Base-by-base conservation (phyloP, 2,797 vertebrate genomes). In the Bufotes viridis region DNA sequence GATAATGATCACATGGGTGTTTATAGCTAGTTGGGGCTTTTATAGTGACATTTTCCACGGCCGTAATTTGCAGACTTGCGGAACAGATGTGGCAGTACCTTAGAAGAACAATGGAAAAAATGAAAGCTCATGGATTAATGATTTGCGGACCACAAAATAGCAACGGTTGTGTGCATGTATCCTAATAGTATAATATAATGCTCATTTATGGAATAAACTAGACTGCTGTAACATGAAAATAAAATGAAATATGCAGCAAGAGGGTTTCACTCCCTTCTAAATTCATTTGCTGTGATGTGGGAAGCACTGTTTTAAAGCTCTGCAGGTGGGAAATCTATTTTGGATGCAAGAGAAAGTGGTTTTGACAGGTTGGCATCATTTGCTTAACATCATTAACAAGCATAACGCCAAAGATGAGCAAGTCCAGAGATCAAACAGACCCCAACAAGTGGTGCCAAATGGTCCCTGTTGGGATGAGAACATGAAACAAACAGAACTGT, bases 381-480 rank as follows among this genome's bases (percentile, higher is more conserved):
- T 93, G 65, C 90, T 92, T 94, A 92, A 93, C 93, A 92, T 94
- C 18, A 60, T 93, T 93, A 94, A 94, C 93, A 93, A 92, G 93
- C 90, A 55, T 90, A 70, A 58, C 75, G 90, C 92, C 92, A 93
- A 87, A 91, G 91, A 92, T 69, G 84, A 81, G 63, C 91, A 91
- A 87, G 88, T 88, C 20, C 84, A 65, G 51, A 90, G 92, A 94
- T 94, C 90, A 93, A 94, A 94, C 93, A 75, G 76, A 53, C 85
- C 1, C 15, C 84, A 24, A 90, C 82, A 22, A 20, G 82, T 24
- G 72, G 13, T 9, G 89, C 76, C 2, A 22, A 79, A 53, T 60
- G 26, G 80, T 87, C 63, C 84, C 82, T 90, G 84, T 15, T 86
- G 78, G 24, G 14, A 78, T 78, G 55, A 55, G 22, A 78, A 53